A percentile compares a stretch with the other conserved stretches of the same genome.
Conservation (phyloP, 2,113 vertebrate species). For the Crocuta crocuta region DNA sequence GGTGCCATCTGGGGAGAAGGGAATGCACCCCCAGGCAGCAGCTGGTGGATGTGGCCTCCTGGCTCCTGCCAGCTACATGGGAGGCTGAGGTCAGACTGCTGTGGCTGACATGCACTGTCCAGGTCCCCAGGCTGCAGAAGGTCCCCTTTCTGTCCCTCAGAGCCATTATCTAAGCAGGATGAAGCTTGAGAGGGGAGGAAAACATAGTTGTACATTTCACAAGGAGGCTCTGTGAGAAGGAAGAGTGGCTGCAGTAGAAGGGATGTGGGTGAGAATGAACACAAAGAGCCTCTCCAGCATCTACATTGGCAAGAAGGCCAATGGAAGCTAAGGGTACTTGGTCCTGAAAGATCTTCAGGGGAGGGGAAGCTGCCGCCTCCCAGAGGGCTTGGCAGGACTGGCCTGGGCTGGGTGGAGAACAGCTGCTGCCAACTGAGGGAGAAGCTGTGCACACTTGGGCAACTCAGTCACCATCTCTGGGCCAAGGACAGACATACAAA, state of each 20-base stretch:
- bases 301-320: neutral
- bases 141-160: neutral
- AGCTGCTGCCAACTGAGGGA: neutral
- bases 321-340: neutral
- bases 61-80: neutral
- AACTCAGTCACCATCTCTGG: neutral
- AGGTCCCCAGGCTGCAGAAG: no score
- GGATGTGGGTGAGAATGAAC: neutral
- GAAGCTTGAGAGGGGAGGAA: neutral
- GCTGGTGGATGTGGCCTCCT: fast-evolving
- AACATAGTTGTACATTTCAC: fast-evolving
- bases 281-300: neutral
- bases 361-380: neutral
- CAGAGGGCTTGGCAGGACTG: neutral
- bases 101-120: neutral
- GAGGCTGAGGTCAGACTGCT: neutral
- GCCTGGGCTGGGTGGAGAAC: neutral
- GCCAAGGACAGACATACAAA: neutral
- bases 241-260: neutral
- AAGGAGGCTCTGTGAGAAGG: neutral
- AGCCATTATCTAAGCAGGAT: neutral
- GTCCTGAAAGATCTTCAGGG: neutral
- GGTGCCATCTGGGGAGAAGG: neutral
- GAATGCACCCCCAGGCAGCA: neutral
- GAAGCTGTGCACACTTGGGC: neutral